A percentile compares a stretch with the other conserved stretches of the same genome.
These are phyloP conservation scores for Drosophila anomelani DNA, from an alignment of 2,888 invertebrate genomes.

Conservation along the genomic window DNA sequence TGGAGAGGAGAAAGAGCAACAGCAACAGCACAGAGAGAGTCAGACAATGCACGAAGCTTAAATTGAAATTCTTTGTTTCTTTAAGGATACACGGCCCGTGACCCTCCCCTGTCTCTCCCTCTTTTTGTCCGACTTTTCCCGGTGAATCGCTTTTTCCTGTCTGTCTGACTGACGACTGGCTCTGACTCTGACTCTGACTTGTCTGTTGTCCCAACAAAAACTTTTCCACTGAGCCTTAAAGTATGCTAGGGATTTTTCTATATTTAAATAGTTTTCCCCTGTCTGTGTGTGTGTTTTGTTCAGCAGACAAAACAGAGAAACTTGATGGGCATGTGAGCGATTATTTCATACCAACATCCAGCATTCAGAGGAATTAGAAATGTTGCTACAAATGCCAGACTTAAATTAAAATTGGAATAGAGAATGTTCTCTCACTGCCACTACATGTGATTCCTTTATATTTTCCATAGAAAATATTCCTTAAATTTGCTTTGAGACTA, in stretches of 20 bases:
- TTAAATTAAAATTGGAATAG: conserved; percentile 23
- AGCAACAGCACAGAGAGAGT: not conserved
- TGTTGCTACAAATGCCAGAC: conserved; percentile 9
- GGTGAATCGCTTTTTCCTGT: conserved; percentile 8
- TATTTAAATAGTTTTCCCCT: conserved; percentile 50
- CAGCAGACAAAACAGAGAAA: conserved; percentile 26
- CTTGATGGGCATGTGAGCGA: conserved; percentile 20
- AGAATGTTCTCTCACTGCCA: not conserved
- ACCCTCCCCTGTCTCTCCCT: not conserved
- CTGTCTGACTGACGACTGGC: conserved; percentile 13
- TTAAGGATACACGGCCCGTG: conserved; percentile 35
- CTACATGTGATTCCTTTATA: not conserved
- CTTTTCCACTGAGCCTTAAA: conserved; percentile 53
- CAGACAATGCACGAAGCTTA: conserved; percentile 33
- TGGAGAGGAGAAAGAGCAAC: conserved; percentile 11
- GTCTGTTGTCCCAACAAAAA: conserved; percentile 35
- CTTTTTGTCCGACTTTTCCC: not conserved
- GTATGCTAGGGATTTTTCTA: conserved; percentile 60
- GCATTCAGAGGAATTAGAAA: conserved; percentile 30
- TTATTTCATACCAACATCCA: conserved; percentile 4
- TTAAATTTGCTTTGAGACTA: not conserved
- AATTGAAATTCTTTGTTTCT: conserved; percentile 55
- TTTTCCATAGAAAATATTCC: too few relatives aligned
- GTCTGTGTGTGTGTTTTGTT: conserved; percentile 12
- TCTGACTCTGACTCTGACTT: conserved; percentile 12